Conservation (phyloP, 1,140 invertebrate genomes). For the Drosophila kanapiae region DNA sequence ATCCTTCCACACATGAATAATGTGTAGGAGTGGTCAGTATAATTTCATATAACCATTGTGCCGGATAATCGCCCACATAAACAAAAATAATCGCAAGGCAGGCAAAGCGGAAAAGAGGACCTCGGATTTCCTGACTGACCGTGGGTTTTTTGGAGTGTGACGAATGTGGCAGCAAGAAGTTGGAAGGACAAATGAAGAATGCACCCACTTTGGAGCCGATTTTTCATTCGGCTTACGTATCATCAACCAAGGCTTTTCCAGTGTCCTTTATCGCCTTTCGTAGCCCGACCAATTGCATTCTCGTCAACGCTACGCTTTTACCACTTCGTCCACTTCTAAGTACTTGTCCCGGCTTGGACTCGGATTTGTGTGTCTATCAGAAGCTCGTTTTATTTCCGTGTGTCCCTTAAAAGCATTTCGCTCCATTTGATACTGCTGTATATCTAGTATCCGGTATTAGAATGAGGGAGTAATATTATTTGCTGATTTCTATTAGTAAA, state of each 20-base stretch:
- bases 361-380: constrained; percentile 41
- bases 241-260: constrained; percentile 40
- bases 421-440: constrained; percentile 7
- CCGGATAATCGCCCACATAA: constrained; percentile 63
- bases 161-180: constrained; percentile 50
- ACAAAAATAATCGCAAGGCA: constrained; percentile 63
- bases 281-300: constrained; percentile 56
- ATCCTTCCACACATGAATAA: constrained; percentile 11
- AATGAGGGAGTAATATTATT: no score
- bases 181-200: constrained; percentile 25
- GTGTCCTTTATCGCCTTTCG: constrained; percentile 12
- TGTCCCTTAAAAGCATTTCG: constrained; percentile 50
- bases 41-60: constrained; percentile 28
- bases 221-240: constrained; percentile 72
- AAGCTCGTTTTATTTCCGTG: constrained; percentile 38
- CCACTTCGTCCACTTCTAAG: constrained; percentile 36
- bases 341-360: constrained; percentile 53
- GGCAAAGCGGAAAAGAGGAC: not conserved
- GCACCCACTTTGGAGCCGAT: constrained; percentile 58
- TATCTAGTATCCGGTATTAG: no score
- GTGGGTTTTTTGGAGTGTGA: constrained; percentile 48
- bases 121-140: constrained; percentile 1
- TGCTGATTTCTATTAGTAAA: no score
- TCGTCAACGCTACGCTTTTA: constrained; percentile 25
- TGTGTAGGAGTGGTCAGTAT: constrained; percentile 6